Evolutionary conservation across 2,797 vertebrate genomes (phyloP), one percentile per base, ranked within the genome.

Genomic region (Huso huso): DNA sequence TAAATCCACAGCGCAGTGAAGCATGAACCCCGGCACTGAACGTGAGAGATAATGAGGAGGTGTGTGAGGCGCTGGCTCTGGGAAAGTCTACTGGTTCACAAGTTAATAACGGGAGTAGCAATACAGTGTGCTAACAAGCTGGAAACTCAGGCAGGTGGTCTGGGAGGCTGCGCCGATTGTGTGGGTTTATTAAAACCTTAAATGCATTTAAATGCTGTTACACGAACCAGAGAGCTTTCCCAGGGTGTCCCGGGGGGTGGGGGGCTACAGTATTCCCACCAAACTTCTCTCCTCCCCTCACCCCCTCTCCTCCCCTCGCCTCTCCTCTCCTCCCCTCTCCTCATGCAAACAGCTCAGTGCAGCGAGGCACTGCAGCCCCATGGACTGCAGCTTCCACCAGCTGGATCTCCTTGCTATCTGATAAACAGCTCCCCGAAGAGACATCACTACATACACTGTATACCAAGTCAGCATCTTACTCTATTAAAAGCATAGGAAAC

Each of bases 181-280:
- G 73, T 72, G 74, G 68, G 57, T 12, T 5, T 68, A 12, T 68
- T 12, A 52, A 75, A 69, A 75, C 8, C 37, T 68, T 72, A 62
- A 68, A 18, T 55, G 77, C 74, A 67, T 71, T 74, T 74, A 70
- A 63, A 69, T 66, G 69, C 63, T 71, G 75, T 67, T 71, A 72
- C 63, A n/a, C 48, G 23, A 64, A 70, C 68, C 8, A 11, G 74
- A 70, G 53, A 48, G 6, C 58, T 68, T 82, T 82, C 79, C 75
- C 82, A 83, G 73, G 77, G 62, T n/a, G 55, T 58, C 55, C 55
- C 55, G 8, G 55, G 55, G 55, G 55, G 55, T n/a, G 12, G 55
- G 55, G 12, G 55, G 10, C 12, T n/a, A n/a, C 55, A 58, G 55
- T 12, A n/a, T 58, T 58, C 55, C 55, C 55, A 58, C 55, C 55